Conservation (phyloP, 2,888 invertebrate genomes). For the Sceliomorpha sp. region DNA sequence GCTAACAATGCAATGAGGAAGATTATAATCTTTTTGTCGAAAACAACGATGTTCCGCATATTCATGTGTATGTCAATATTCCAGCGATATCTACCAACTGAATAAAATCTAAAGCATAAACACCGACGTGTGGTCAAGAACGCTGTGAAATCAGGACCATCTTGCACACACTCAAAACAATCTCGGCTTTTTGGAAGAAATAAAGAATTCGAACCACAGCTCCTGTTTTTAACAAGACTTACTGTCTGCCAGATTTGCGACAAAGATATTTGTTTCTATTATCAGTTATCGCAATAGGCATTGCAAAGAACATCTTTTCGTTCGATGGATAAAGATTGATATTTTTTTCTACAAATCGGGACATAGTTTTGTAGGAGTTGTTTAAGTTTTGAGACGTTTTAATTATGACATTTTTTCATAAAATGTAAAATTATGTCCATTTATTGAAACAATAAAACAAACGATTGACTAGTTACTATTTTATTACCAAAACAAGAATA, state of each 20-base stretch:
- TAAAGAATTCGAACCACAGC: too few species aligned
- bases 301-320: background rate
- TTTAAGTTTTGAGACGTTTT: constrained; percentile 25
- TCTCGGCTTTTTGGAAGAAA: too few species aligned
- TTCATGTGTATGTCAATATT: constrained; percentile 56
- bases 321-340: background rate
- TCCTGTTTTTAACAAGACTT: too few species aligned
- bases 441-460: constrained; percentile 24
- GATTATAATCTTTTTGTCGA: constrained; percentile 41
- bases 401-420: constrained; percentile 24
- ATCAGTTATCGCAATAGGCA: background rate
- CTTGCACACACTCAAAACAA: too few species aligned
- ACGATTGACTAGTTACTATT: too few species aligned
- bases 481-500: too few species aligned
- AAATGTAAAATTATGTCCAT: constrained; percentile 20
- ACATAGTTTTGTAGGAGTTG: constrained; percentile 19
- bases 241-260: too few species aligned
- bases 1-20: constrained; percentile 57
- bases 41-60: constrained; percentile 44
- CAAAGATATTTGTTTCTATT: too few species aligned
- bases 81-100: constrained; percentile 29
- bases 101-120: too few species aligned
- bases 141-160: too few species aligned
- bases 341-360: background rate
- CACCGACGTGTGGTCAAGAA: too few species aligned